These are phyloP conservation scores for Coleophora flavipennella DNA, from an alignment of 2,888 invertebrate genomes.

Conservation along the genomic window DNA sequence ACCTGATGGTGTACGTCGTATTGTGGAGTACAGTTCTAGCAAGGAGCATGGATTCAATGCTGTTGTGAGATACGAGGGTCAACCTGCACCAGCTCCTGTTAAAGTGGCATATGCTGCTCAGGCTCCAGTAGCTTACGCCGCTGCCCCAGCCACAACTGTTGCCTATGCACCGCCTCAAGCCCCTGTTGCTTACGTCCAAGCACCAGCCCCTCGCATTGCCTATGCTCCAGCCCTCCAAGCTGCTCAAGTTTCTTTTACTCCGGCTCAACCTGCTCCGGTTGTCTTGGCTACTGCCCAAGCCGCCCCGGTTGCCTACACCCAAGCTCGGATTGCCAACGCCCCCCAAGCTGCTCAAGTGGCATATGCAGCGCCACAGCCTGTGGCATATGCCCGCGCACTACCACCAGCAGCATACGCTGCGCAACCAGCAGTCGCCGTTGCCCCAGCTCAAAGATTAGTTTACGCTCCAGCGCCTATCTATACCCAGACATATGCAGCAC, in stretches of 20 bases:
- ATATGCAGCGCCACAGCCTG: constrained; percentile 12
- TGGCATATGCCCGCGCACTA: constrained; percentile 17
- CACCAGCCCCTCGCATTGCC: constrained; percentile 18
- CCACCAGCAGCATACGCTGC: constrained; percentile 23
- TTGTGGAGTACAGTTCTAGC: constrained; percentile 61
- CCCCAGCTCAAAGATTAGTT: constrained; percentile 21
- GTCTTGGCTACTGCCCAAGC: constrained; percentile 1
- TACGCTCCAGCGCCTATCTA: constrained; percentile 21
- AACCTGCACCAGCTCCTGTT: constrained; percentile 27
- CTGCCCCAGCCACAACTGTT: constrained; percentile 1
- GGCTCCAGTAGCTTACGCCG: constrained; percentile 21
- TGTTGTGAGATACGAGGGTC: constrained; percentile 55
- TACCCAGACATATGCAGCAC: constrained; percentile 16
- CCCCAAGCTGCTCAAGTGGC: constrained; percentile 11
- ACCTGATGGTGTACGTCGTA: constrained; percentile 57
- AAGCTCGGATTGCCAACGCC: constrained; percentile 11
- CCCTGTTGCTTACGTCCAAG: constrained; percentile 19
- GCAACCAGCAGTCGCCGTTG: constrained; percentile 24
- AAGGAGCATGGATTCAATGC: constrained; percentile 60
- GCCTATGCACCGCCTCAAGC: constrained; percentile 26
- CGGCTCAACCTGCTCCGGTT: constrained; percentile 6
- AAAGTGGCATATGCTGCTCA: constrained; percentile 19
- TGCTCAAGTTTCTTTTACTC: constrained; percentile 19
- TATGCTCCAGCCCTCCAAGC: constrained; percentile 10
- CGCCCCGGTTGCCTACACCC: constrained; percentile 5